Evolutionary conservation across 2,888 invertebrate genomes (phyloP).

Genomic region (Pollenia griseotomentosa): DNA sequence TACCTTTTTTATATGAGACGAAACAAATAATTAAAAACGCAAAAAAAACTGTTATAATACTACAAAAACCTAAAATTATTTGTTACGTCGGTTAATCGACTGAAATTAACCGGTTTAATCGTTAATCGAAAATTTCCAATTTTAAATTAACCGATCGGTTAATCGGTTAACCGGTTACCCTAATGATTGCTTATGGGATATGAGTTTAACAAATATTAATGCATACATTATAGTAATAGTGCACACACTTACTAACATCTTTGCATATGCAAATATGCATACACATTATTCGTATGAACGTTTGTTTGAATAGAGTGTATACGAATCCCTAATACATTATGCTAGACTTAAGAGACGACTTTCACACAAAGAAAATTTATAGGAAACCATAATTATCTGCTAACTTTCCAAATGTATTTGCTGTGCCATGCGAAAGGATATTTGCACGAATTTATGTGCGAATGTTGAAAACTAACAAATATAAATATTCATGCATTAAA

Average conservation of each 20-base stretch:
- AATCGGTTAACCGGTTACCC: too few species aligned
- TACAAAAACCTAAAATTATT: too few species aligned
- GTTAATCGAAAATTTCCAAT: too few species aligned
- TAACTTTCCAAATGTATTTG: conserved; percentile 31
- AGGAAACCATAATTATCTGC: conserved; percentile 65
- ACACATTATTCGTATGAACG: neutral
- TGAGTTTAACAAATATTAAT: conserved; percentile 5
- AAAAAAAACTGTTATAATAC: too few species aligned
- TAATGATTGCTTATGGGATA: too few species aligned
- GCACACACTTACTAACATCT: neutral
- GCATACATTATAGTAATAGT: too few species aligned
- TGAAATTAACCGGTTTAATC: too few species aligned
- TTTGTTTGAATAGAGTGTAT: too few species aligned
- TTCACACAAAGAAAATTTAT: conserved; percentile 48
- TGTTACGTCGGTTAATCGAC: too few species aligned
- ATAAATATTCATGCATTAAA: conserved; percentile 66
- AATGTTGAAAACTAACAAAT: conserved; percentile 22
- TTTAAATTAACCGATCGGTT: too few species aligned
- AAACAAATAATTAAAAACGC: too few species aligned
- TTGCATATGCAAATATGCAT: neutral
- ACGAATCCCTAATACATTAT: conserved; percentile 36
- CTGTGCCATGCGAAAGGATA: neutral
- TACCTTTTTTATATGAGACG: too few species aligned
- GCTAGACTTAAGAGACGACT: conserved; percentile 35
- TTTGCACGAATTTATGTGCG: conserved; percentile 7